Evolutionary conservation across 2,888 invertebrate genomes (phyloP).

Genomic region (Phasia obesa): DNA sequence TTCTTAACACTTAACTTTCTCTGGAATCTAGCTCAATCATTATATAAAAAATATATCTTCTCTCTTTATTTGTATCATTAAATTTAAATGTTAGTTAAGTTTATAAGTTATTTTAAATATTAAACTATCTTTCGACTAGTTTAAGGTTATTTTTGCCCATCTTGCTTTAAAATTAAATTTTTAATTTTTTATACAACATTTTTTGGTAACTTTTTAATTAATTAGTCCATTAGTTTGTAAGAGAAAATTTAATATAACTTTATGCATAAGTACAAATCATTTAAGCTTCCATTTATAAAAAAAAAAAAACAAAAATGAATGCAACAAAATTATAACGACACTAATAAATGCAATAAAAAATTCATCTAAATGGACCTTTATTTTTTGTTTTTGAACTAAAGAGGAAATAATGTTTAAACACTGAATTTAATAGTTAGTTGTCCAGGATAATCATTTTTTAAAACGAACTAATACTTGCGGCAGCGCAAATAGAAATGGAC

Average conservation of each 20-base stretch:
- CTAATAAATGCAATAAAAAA: slow-evolving; percentile 45
- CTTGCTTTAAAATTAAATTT: not conserved
- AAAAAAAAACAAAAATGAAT: slow-evolving; percentile 36
- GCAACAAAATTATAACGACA: slow-evolving; percentile 25
- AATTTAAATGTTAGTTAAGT: slow-evolving; percentile 10
- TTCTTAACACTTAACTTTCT: too few relatives aligned
- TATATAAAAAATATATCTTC: too few relatives aligned
- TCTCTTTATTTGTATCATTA: not conserved
- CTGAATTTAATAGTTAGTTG: too few relatives aligned
- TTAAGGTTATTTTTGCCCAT: not conserved
- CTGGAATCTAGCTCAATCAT: too few relatives aligned
- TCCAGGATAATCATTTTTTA: too few relatives aligned
- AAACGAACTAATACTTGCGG: too few relatives aligned
- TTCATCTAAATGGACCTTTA: too few relatives aligned
- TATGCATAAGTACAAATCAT: slow-evolving; percentile 67
- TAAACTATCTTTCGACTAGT: not conserved
- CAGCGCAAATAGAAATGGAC: too few relatives aligned
- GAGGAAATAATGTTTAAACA: too few relatives aligned
- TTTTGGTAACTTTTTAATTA: slow-evolving; percentile 2
- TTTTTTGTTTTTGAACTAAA: too few relatives aligned
- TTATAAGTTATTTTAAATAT: slow-evolving; percentile 22
- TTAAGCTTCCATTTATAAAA: slow-evolving; percentile 62
- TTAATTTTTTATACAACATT: not conserved
- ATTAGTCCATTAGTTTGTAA: slow-evolving; percentile 44
- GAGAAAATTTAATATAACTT: slow-evolving; percentile 37